Percentiles rank a stretch among this genome's conserved stretches.
Evolutionary conservation across 2,113 vertebrate species (phyloP).

Genomic region (Ceyx melanurus): DNA sequence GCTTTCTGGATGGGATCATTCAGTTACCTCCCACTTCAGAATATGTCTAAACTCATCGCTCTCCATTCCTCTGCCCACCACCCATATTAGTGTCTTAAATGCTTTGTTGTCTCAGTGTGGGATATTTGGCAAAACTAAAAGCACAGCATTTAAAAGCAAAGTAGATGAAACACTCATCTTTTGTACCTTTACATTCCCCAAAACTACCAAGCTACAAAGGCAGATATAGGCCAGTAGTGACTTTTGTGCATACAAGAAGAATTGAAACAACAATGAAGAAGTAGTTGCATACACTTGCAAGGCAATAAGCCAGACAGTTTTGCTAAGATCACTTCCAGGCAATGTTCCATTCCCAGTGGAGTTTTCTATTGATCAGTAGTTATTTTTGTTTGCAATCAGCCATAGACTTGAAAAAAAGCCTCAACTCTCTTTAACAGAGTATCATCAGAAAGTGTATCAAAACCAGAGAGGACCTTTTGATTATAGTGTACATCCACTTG

Average conservation of each 20-base stretch:
- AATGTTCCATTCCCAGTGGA: slow-evolving; percentile 28
- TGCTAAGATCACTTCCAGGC: slow-evolving; percentile 57
- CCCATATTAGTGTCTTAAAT: accelerated
- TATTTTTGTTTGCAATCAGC: slow-evolving; percentile 40
- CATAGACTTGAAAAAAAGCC: neutral
- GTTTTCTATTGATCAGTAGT: slow-evolving; percentile 36
- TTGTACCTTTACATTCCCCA: neutral
- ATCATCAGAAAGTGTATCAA: neutral
- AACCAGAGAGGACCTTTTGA: neutral
- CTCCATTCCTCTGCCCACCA: neutral
- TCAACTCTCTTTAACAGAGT: neutral
- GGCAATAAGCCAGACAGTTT: neutral
- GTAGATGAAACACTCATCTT: neutral
- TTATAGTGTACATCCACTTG: neutral
- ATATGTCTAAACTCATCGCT: neutral
- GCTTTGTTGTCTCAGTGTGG: neutral
- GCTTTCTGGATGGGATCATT: neutral
- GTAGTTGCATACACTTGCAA: neutral
- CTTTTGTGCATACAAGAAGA: neutral
- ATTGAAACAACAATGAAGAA: neutral
- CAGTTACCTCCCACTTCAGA: neutral
- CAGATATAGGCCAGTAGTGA: neutral
- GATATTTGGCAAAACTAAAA: neutral
- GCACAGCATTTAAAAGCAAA: neutral
- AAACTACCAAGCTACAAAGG: neutral